Conservation (phyloP, 1,140 invertebrate species). For the Hycleus phaleratus region DNA sequence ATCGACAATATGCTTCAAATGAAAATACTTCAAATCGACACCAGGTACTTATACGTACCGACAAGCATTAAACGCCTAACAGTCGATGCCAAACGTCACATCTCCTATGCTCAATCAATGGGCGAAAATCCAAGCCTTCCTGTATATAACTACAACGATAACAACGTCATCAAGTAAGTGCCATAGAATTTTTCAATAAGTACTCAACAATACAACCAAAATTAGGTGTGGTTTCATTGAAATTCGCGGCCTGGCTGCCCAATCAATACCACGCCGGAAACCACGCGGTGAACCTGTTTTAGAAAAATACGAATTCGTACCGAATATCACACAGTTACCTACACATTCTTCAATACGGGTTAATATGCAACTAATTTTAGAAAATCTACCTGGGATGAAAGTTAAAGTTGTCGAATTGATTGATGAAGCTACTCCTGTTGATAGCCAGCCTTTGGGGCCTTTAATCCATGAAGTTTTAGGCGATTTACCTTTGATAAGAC, state of each 20-base stretch:
- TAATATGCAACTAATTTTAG: conserved; percentile 64
- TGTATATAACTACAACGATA: neutral
- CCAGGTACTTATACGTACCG: conserved; percentile 71
- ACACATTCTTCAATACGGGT: conserved; percentile 43
- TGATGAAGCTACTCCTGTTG: conserved; percentile 44
- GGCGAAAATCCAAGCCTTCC: neutral
- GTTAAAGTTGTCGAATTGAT: conserved; percentile 64
- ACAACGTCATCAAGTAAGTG: neutral
- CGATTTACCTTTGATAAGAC: conserved; percentile 53
- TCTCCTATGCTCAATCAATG: conserved; percentile 41
- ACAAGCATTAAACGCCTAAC: conserved; percentile 72
- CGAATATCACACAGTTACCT: conserved; percentile 47
- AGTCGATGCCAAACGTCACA: conserved; percentile 66
- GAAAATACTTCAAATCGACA: conserved; percentile 65
- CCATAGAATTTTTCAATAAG: neutral
- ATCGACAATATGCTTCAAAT: conserved; percentile 91
- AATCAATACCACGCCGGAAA: conserved; percentile 61
- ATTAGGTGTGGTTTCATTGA: conserved; percentile 73
- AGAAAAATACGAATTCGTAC: conserved; percentile 70
- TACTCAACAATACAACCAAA: conserved; percentile 7
- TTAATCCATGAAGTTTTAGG: conserved; percentile 49
- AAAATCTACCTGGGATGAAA: conserved; percentile 62
- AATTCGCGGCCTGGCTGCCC: conserved; percentile 72
- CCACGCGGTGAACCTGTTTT: conserved; percentile 57
- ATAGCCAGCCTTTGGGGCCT: conserved; percentile 43